phyloP scores from a whole-genome alignment of 2,888 invertebrate species.

The Balanococcus diminutus region DNA sequence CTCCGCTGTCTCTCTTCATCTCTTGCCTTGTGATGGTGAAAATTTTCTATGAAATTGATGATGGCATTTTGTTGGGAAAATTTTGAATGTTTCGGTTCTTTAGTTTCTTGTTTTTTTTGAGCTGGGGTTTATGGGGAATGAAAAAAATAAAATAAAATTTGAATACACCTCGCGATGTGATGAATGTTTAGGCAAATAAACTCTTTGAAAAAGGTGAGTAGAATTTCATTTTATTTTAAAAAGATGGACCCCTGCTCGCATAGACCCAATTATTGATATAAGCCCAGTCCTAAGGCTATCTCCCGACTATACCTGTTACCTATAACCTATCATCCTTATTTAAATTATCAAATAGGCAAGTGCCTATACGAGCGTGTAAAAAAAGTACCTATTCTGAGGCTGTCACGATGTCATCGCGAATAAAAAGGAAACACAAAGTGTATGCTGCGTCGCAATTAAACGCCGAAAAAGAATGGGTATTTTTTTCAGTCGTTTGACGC shows the following conservation, averaged over 20 bases:
- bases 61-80: background rate
- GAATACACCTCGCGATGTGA: too few species aligned
- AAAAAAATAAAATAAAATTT: background rate
- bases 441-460: constrained; percentile 28
- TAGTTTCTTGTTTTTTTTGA: background rate
- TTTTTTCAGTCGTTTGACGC: constrained; percentile 32
- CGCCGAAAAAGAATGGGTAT: constrained; percentile 33
- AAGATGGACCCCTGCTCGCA: too few species aligned
- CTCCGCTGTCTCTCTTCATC: background rate
- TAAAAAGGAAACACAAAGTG: background rate
- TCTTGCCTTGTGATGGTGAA: too few species aligned
- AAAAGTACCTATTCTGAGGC: background rate
- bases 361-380: background rate
- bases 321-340: background rate
- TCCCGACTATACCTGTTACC: background rate
- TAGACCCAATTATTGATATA: too few species aligned
- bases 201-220: too few species aligned
- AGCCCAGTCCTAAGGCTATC: too few species aligned
- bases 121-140: background rate
- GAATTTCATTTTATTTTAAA: too few species aligned
- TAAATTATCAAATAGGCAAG: background rate
- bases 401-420: background rate
- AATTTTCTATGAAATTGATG: constrained; percentile 5
- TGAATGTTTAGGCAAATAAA: too few species aligned
- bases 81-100: background rate